Evolutionary conservation across 2,797 vertebrate genomes (phyloP).

Genomic region (Poliocrania exsul): DNA sequence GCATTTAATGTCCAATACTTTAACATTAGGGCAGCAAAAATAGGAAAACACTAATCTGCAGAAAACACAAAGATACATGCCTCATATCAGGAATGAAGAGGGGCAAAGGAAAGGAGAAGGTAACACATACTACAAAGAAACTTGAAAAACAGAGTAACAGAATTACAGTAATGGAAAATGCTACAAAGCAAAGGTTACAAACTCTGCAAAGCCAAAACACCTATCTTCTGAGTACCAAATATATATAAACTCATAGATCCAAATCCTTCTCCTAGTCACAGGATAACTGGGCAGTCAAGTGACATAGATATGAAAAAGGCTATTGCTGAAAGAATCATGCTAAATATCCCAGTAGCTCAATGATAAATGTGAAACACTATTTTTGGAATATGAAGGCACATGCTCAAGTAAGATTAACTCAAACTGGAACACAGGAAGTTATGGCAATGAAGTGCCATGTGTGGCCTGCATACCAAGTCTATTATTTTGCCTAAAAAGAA

Average conservation of each 20-base stretch:
- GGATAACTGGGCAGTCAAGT: neutral
- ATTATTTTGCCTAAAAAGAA: neutral
- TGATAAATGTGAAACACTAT: neutral
- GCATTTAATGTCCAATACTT: neutral
- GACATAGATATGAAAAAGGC: neutral
- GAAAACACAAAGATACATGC: neutral
- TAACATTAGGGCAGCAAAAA: neutral
- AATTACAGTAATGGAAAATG: neutral
- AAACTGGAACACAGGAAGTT: neutral
- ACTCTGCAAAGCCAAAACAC: neutral
- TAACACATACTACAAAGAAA: neutral
- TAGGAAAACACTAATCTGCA: neutral
- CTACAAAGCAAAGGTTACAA: neutral
- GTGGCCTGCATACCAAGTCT: neutral
- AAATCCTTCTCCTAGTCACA: neutral
- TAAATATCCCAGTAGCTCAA: neutral
- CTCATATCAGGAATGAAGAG: neutral
- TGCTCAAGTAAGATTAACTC: neutral
- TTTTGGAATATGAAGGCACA: neutral
- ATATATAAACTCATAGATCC: neutral
- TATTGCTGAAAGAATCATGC: neutral
- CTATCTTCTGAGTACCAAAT: neutral
- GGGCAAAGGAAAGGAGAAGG: accelerated
- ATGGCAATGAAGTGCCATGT: neutral
- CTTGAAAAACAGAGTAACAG: neutral